Conservation (phyloP, 2,113 vertebrate species). For the Neofelis nebulosa region DNA sequence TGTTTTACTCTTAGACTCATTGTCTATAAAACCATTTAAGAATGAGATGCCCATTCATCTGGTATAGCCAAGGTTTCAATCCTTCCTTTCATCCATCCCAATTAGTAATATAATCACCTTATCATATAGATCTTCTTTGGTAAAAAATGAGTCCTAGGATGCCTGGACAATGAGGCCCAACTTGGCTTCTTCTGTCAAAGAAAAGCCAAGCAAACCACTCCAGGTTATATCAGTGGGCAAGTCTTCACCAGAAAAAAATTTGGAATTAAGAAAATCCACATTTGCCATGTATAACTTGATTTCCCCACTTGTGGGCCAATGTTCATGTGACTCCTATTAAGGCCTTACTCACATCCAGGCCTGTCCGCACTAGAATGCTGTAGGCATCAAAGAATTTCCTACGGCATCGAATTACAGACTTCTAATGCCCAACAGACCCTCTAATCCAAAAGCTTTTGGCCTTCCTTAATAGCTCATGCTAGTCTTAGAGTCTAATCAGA, state of each 20-base stretch:
- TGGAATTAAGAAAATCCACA: constrained; percentile 59
- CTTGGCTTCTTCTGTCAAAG: constrained; percentile 58
- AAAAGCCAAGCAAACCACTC: constrained; percentile 57
- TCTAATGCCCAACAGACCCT: neutral
- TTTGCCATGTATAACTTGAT: constrained; percentile 46
- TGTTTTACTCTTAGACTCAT: neutral
- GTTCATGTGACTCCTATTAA: constrained; percentile 28
- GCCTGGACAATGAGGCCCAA: constrained; percentile 50
- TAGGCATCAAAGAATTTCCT: constrained; percentile 57
- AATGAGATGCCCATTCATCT: neutral
- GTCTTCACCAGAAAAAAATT: constrained; percentile 69
- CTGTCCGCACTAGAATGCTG: constrained; percentile 61
- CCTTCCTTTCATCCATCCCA: neutral
- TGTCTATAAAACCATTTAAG: neutral
- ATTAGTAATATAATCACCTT: constrained; percentile 37
- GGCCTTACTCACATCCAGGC: constrained; percentile 62
- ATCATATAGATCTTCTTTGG: constrained; percentile 35
- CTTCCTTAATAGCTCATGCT: neutral
- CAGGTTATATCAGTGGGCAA: constrained; percentile 61
- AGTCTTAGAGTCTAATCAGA: constrained; percentile 23
- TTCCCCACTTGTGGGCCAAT: constrained; percentile 19
- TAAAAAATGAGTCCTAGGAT: constrained; percentile 47
- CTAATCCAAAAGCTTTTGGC: constrained; percentile 25
- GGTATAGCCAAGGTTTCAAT: neutral
- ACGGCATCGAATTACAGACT: constrained; percentile 30